Conservation (phyloP, 1,140 invertebrate genomes). For the Teleopsis dalmanni region DNA sequence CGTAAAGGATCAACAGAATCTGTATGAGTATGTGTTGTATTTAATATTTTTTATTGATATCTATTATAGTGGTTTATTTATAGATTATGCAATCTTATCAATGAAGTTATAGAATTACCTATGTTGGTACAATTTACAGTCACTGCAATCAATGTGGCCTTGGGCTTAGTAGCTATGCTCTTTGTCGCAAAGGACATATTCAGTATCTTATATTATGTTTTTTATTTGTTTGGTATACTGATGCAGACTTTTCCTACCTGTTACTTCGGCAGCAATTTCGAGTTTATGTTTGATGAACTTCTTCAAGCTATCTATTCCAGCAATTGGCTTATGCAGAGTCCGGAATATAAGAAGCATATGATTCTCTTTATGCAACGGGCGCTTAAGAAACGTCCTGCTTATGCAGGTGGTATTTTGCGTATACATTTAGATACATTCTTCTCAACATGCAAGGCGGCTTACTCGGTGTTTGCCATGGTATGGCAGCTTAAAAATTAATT, state of each 20-base stretch:
- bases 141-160: conserved; percentile 26
- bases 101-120: too few species aligned
- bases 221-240: conserved; percentile 23
- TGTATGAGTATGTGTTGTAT: too few species aligned
- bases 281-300: conserved; percentile 22
- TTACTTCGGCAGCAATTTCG: conserved; percentile 29
- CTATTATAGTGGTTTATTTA: too few species aligned
- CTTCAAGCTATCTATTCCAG: conserved; percentile 30
- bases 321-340: conserved; percentile 24
- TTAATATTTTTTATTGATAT: too few species aligned
- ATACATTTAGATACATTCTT: conserved; percentile 31
- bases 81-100: too few species aligned
- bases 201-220: conserved; percentile 17
- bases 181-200: conserved; percentile 22
- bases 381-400: conserved; percentile 16
- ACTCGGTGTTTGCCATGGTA: conserved; percentile 33
- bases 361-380: conserved; percentile 32
- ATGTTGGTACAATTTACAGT: conserved; percentile 33
- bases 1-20: too few species aligned
- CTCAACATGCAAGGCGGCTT: conserved; percentile 25
- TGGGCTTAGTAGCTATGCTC: conserved; percentile 17
- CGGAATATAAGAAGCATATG: conserved; percentile 27
- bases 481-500: too few species aligned
- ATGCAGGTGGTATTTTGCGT: conserved; percentile 30
- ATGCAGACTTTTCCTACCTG: conserved; percentile 30